Percentiles rank a stretch among this genome's conserved stretches.
These are phyloP conservation scores for Montipora capricornis DNA, from an alignment of 64 coral and sea anemone genomes.

Conservation along the genomic window DNA sequence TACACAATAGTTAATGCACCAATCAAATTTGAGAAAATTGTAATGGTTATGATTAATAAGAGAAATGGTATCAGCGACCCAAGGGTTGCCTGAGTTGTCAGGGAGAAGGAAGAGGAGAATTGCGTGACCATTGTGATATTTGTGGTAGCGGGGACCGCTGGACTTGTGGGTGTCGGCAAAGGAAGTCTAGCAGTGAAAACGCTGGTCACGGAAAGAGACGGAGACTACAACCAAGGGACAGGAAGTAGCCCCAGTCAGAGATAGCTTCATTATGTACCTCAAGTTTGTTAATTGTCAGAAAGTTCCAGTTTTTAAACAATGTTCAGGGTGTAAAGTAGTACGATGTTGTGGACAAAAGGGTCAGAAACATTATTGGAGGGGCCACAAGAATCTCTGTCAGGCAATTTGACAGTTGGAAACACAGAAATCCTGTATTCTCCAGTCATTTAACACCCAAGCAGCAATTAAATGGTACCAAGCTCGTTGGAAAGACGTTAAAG, in stretches of 20 bases:
- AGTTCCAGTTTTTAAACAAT: not conserved
- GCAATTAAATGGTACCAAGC: conserved; percentile 25
- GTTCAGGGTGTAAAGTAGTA: conserved; percentile 33
- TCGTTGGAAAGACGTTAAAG: conserved; percentile 52
- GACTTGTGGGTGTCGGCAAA: not conserved
- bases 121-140: too few species aligned
- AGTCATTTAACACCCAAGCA: conserved; percentile 53
- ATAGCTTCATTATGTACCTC: not conserved
- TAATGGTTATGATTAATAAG: too few species aligned
- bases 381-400: conserved; percentile 47
- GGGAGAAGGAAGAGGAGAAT: not conserved
- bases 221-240: conserved; percentile 62
- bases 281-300: conserved; percentile 52
- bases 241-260: conserved; percentile 25
- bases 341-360: conserved; percentile 59
- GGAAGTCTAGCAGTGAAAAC: not conserved
- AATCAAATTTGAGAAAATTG: too few species aligned
- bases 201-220: not conserved
- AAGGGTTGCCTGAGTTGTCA: conserved; percentile 23
- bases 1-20: too few species aligned
- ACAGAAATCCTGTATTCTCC: conserved; percentile 6
- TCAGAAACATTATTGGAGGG: conserved; percentile 62
- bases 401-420: conserved; percentile 49
- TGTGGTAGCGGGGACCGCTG: too few species aligned
- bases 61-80: not conserved